phyloP scores from a whole-genome alignment of 2,888 invertebrate genomes.

The Teinopalpus imperialis region DNA sequence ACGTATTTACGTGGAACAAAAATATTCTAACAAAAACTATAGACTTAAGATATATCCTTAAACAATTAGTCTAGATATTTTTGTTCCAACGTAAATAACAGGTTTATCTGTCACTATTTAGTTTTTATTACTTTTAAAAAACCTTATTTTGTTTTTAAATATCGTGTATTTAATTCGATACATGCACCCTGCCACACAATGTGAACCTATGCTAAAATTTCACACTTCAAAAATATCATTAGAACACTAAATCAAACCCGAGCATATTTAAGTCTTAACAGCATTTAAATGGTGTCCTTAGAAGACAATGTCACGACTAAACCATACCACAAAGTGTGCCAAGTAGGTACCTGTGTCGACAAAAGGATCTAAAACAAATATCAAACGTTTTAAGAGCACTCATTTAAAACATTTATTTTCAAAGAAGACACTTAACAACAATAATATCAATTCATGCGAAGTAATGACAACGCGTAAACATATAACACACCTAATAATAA shows the following conservation, averaged over 20 bases:
- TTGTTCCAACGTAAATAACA: conserved; percentile 30
- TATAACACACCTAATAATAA: conserved; percentile 66
- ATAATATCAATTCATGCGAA: conserved; percentile 73
- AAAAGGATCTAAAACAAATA: conserved; percentile 55
- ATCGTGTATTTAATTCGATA: conserved; percentile 54
- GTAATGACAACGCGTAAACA: conserved; percentile 73
- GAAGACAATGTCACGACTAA: conserved; percentile 46
- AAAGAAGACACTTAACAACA: conserved; percentile 69
- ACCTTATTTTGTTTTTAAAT: conserved; percentile 35
- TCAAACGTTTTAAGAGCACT: conserved; percentile 53
- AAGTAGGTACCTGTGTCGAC: conserved; percentile 72
- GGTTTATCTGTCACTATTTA: conserved; percentile 26
- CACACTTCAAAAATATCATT: conserved; percentile 34
- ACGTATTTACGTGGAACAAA: conserved; percentile 39
- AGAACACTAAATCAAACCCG: conserved; percentile 45
- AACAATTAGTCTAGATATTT: conserved; percentile 10
- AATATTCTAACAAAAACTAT: conserved; percentile 29
- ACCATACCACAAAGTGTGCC: conserved; percentile 76
- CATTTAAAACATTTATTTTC: conserved; percentile 54
- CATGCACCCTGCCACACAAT: conserved; percentile 81
- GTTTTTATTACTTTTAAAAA: conserved; percentile 24
- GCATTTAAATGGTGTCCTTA: conserved; percentile 43
- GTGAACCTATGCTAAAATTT: conserved; percentile 51
- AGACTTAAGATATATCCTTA: neutral
- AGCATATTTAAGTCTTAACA: conserved; percentile 38